These are phyloP conservation scores for Echinometra lucunter DNA, from an alignment of 53 echinoderm and acorn worm genomes.

Conservation along the genomic window DNA sequence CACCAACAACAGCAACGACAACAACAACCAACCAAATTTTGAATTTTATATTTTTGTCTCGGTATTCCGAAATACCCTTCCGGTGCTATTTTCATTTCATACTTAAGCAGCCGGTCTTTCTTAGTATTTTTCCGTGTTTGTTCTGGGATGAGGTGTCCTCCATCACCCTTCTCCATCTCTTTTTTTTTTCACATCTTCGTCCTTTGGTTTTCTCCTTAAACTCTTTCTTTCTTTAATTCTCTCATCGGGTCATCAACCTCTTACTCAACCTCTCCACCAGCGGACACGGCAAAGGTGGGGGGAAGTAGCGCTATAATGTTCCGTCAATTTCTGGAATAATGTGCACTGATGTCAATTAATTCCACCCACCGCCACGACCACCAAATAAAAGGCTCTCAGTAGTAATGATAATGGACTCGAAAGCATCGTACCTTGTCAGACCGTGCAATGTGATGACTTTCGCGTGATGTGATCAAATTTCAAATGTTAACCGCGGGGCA, in stretches of 20 bases:
- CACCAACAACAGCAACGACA: too few species aligned
- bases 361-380: neutral
- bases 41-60: neutral
- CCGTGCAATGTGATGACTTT: neutral
- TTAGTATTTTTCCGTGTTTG: neutral
- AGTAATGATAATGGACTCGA: neutral
- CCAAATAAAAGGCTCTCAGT: neutral
- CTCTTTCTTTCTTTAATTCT: neutral
- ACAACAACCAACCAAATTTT: neutral
- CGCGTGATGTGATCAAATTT: neutral
- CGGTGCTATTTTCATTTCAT: neutral
- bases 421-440: neutral
- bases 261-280: neutral
- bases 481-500: neutral
- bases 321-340: neutral
- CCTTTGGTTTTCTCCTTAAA: neutral
- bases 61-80: neutral
- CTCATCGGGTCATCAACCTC: neutral
- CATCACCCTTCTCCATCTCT: neutral
- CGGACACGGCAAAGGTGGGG: neutral
- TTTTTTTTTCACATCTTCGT: neutral
- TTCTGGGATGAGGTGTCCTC: neutral
- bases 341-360: too few species aligned
- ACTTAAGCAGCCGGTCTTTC: neutral
- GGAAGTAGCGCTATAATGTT: constrained; percentile 26